A percentile compares a stretch with the other conserved stretches of the same genome.
phyloP scores from a whole-genome alignment of 2,797 vertebrate species.

The Aeoliscus strigatus region DNA sequence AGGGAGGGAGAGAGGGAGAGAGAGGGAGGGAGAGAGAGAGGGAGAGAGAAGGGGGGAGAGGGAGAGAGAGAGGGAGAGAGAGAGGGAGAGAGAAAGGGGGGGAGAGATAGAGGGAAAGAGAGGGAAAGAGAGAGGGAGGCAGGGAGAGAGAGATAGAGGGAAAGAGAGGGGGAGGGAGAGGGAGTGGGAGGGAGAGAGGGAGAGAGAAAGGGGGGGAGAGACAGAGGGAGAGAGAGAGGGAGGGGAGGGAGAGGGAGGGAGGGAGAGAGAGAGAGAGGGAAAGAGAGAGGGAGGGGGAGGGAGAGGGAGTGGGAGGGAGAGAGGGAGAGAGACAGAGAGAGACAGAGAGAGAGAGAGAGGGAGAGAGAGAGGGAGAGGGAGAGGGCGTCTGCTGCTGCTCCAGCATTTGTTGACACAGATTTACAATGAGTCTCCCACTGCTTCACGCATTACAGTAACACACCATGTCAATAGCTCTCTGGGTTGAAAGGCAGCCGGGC shows the following conservation, averaged over 20 bases:
- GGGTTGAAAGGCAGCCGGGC: constrained; percentile 62
- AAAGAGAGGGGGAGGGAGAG: constrained; percentile 14
- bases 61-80: constrained; percentile 14
- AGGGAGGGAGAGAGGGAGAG: constrained; percentile 4
- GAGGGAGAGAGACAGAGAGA: constrained; percentile 8
- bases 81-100: neutral
- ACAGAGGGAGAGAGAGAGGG: constrained; percentile 11
- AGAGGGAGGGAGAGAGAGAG: constrained; percentile 29
- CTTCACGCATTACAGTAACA: constrained; percentile 71
- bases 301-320: constrained; percentile 20
- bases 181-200: constrained; percentile 19
- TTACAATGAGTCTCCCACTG: constrained; percentile 72
- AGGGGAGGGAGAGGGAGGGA: constrained; percentile 40
- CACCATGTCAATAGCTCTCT: constrained; percentile 69
- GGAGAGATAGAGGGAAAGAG: constrained; percentile 8
- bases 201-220: constrained; percentile 10
- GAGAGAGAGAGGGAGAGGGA: constrained; percentile 15
- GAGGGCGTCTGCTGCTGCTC: constrained; percentile 50
- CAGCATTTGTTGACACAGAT: constrained; percentile 74
- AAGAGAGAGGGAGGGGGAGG: constrained; percentile 39
- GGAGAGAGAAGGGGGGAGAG: constrained; percentile 20
- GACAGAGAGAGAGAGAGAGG: neutral
- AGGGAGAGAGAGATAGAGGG: neutral
- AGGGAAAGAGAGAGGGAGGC: constrained; percentile 6
- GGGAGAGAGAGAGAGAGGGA: constrained; percentile 20